These are phyloP conservation scores for Siderastrea siderea DNA, from an alignment of 92 coral and sea anemone genomes.

Conservation along the genomic window DNA sequence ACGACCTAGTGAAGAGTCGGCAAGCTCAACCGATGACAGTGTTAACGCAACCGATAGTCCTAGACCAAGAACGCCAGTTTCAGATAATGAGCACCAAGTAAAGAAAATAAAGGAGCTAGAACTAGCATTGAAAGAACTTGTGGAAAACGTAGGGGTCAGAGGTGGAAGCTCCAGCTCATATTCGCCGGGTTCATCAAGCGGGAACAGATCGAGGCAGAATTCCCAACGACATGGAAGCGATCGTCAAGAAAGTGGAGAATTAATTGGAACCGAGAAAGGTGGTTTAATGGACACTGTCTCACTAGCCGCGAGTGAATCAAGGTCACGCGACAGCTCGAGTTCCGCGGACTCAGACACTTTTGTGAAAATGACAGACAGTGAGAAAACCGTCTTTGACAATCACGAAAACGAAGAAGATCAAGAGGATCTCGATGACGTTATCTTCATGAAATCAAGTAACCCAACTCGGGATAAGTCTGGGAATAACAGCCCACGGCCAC, in stretches of 20 bases:
- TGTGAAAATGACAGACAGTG: slow-evolving; percentile 6
- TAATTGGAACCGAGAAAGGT: slow-evolving; percentile 29
- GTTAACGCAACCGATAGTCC: slow-evolving; percentile 41
- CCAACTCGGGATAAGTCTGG: neutral
- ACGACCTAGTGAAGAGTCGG: slow-evolving; percentile 46
- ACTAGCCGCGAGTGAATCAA: neutral
- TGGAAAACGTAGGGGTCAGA: slow-evolving; percentile 54
- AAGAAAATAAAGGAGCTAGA: slow-evolving; percentile 55
- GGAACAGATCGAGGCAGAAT: slow-evolving; percentile 17
- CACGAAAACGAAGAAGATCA: slow-evolving; percentile 9
- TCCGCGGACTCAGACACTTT: slow-evolving; percentile 32
- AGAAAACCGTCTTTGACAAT: slow-evolving; percentile 12
- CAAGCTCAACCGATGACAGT: slow-evolving; percentile 37
- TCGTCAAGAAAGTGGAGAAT: slow-evolving; percentile 23
- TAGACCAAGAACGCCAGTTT: slow-evolving; percentile 36
- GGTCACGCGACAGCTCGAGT: slow-evolving; percentile 20
- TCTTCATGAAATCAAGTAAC: slow-evolving; percentile 29
- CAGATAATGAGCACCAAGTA: slow-evolving; percentile 38
- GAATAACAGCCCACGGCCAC: slow-evolving; percentile 33
- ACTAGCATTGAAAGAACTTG: slow-evolving; percentile 71
- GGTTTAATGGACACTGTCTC: slow-evolving; percentile 2
- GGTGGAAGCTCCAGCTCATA: slow-evolving; percentile 12
- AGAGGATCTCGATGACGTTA: slow-evolving; percentile 23
- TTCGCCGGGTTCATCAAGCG: slow-evolving; percentile 34
- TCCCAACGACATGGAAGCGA: slow-evolving; percentile 17